A percentile compares a stretch with the other conserved stretches of the same genome.
These are phyloP conservation scores for Amblyopsis rosae DNA, from an alignment of 2,113 vertebrate species.

Conservation along the genomic window DNA sequence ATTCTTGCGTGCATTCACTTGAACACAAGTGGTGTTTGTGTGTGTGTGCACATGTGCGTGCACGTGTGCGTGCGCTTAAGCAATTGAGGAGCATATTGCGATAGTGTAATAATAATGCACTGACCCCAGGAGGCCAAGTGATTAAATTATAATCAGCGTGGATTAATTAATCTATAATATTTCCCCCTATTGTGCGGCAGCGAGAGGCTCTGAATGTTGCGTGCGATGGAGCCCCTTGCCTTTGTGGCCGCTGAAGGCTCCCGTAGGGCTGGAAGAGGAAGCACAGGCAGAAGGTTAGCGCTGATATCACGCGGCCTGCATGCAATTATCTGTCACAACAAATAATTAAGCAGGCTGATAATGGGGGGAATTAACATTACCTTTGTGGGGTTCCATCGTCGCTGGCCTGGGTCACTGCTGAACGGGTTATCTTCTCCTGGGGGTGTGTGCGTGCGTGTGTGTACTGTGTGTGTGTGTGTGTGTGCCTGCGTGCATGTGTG, in stretches of 20 bases:
- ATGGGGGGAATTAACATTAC: constrained; percentile 99
- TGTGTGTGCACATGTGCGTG: constrained; percentile 42
- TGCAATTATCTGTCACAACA: constrained; percentile 99
- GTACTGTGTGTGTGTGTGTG: constrained; percentile 19
- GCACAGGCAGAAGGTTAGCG: constrained; percentile 98
- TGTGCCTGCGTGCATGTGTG: constrained; percentile 27
- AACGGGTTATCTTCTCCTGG: constrained; percentile 68
- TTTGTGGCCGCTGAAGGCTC: constrained; percentile 89
- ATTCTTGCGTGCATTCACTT: constrained; percentile 40
- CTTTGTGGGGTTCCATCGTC: constrained; percentile 81
- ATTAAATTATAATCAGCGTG: constrained; percentile 99
- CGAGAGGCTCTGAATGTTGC: constrained; percentile 89
- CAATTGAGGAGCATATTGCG: constrained; percentile 65
- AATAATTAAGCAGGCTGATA: constrained; percentile 96
- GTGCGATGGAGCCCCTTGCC: constrained; percentile 82
- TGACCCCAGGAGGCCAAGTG: constrained; percentile 87
- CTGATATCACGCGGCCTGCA: constrained; percentile 94
- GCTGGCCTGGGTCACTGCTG: constrained; percentile 70
- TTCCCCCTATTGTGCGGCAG: constrained; percentile 90
- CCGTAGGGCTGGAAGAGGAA: constrained; percentile 82
- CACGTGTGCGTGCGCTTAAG: constrained; percentile 69
- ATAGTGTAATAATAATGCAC: constrained; percentile 85
- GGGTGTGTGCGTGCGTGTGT: neutral
- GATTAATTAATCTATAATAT: constrained; percentile 99
- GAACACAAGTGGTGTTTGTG: constrained; percentile 19